These are phyloP conservation scores for Cancer borealis DNA, from an alignment of 2,888 invertebrate species.

Conservation along the genomic window DNA sequence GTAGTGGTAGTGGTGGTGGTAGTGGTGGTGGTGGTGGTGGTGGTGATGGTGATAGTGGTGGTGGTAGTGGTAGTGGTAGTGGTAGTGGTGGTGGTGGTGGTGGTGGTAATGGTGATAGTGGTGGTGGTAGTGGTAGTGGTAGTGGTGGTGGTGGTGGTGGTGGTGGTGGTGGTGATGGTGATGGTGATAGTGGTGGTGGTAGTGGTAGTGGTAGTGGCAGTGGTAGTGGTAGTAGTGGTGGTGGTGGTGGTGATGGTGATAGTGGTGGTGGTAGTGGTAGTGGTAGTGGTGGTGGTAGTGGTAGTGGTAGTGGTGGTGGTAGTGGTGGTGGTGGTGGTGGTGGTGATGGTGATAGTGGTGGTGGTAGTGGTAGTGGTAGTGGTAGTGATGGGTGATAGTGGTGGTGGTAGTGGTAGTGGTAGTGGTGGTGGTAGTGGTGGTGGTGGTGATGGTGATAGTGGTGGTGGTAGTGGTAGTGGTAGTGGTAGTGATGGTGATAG, in stretches of 20 bases:
- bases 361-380: conserved; percentile 6
- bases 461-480: too few relatives aligned
- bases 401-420: too few relatives aligned
- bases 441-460: too few relatives aligned
- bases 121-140: conserved; percentile 6
- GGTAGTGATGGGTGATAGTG: too few relatives aligned
- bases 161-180: not conserved
- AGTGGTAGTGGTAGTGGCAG: not conserved
- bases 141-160: not conserved
- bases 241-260: not conserved
- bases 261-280: not conserved
- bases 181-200: not conserved
- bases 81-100: conserved; percentile 18
- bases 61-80: conserved; percentile 45
- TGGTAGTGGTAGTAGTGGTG: not conserved
- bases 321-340: not conserved
- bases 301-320: not conserved
- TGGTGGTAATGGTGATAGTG: conserved; percentile 33
- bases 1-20: too few relatives aligned
- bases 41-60: too few relatives aligned
- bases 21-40: too few relatives aligned
- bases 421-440: too few relatives aligned
- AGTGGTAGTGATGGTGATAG: too few relatives aligned
- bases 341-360: not conserved
- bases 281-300: not conserved